Evolutionary conservation across 1,140 invertebrate genomes (phyloP), one percentile per base, ranked within the genome.

Genomic region (Platyscapa corneri): DNA sequence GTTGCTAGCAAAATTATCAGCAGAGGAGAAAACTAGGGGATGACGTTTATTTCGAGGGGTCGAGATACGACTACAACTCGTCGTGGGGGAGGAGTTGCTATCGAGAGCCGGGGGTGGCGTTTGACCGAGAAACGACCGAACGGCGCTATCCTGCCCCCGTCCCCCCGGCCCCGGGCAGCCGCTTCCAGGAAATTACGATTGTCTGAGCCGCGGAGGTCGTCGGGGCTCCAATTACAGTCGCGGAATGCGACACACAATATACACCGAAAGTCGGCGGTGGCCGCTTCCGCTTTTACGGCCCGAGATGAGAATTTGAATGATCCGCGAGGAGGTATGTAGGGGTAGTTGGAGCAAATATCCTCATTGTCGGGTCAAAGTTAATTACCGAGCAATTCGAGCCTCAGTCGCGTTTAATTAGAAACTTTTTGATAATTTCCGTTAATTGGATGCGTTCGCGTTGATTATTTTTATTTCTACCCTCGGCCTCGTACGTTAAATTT

Each of bases 281-380:
- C 6, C 18, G 10, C 3, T 49, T 20, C 3, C 20, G 42, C 42
- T 81, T 49, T 70, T 81, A 49, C 23, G 18, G 42, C 34, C n/a
- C 14, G 14, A 7, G 23, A 37, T 5, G 79, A 42, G 56, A 81
- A 81, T 81, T 81, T 70, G 42, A 81, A 81, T 70, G 64, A 81
- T 70, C 64, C 39, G n/a, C 60, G 53, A 67, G 42, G 60, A 67
- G 46, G 34, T 30, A 30, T 49, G 49, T 60, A 16, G 53, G 27
- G 76, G 20, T 78, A 53, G 53, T 78, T 78, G 34, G 37, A 78
- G 76, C 60, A 78, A 60, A 60, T 78, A 78, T 37, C 5, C 20
- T 27, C 32, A 37, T 78, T 60, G 27, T 60, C 10, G 30, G 18
- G 32, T 5, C n/a, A 37, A 60, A 78, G 27, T 78, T 34, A 42